Evolutionary conservation across 2,113 vertebrate genomes (phyloP).

Genomic region (Aythya baeri): DNA sequence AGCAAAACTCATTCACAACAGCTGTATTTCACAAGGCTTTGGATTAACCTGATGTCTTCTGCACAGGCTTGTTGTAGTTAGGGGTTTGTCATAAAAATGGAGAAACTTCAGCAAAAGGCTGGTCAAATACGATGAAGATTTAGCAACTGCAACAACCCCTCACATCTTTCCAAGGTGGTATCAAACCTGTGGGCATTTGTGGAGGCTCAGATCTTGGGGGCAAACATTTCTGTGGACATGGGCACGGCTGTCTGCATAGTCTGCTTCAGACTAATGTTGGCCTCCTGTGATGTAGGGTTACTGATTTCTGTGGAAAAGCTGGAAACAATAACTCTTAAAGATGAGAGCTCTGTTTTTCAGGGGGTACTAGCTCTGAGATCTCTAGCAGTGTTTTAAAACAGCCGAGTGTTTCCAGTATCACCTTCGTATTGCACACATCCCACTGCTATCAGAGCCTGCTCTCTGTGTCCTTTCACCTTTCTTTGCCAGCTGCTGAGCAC

Average conservation of each 20-base stretch:
- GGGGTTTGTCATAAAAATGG: background rate
- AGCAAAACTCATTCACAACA: background rate
- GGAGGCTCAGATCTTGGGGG: background rate
- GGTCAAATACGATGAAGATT: background rate
- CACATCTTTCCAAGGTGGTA: background rate
- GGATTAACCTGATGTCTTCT: background rate
- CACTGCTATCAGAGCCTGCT: background rate
- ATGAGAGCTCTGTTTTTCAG: background rate
- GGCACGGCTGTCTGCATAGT: accelerated
- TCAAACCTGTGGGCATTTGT: background rate
- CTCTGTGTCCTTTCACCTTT: background rate
- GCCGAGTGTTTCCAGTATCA: background rate
- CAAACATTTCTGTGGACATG: background rate
- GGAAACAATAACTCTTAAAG: background rate
- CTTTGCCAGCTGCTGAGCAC: background rate
- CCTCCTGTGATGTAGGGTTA: conserved; percentile 22
- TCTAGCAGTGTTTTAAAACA: background rate
- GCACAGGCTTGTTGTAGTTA: background rate
- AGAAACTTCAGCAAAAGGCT: background rate
- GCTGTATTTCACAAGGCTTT: background rate
- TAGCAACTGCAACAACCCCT: background rate
- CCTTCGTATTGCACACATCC: background rate
- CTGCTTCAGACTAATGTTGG: background rate
- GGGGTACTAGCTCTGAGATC: background rate
- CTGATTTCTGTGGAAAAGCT: conserved; percentile 44